These are phyloP conservation scores for Malurus cyaneus DNA, from an alignment of 2,113 vertebrate species.

Conservation along the genomic window DNA sequence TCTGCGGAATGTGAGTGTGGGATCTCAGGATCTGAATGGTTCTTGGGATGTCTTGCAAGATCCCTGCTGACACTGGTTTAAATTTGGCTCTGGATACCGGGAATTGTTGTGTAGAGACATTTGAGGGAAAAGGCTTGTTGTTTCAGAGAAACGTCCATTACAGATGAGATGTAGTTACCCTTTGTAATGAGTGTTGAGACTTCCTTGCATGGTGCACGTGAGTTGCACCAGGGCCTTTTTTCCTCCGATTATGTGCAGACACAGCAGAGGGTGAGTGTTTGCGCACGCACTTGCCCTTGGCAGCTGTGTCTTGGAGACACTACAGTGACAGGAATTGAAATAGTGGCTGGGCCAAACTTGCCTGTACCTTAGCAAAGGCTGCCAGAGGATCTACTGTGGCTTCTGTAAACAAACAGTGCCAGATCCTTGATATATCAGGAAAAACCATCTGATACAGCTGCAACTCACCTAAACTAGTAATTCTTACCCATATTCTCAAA, in stretches of 20 bases:
- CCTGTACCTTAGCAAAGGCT: background rate
- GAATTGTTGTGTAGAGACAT: background rate
- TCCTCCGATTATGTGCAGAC: background rate
- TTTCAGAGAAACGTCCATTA: background rate
- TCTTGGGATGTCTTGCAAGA: background rate
- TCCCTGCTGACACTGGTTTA: background rate
- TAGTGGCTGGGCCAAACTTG: background rate
- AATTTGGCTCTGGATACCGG: background rate
- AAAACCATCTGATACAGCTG: background rate
- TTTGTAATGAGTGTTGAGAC: background rate
- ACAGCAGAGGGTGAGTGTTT: background rate
- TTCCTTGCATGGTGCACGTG: background rate
- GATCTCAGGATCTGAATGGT: fast-evolving
- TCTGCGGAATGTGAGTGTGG: background rate
- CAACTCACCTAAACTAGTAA: background rate
- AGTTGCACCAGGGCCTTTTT: background rate
- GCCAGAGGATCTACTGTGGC: background rate
- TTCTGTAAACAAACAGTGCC: background rate
- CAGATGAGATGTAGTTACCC: background rate
- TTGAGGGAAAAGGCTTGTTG: background rate
- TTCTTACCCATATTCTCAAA: background rate
- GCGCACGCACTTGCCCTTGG: background rate
- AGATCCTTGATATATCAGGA: background rate
- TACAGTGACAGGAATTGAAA: background rate
- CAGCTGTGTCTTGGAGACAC: background rate